Percentiles rank a stretch among this genome's conserved stretches.
Evolutionary conservation across 2,888 invertebrate genomes (phyloP).

Genomic region (Heliothis peltigera): DNA sequence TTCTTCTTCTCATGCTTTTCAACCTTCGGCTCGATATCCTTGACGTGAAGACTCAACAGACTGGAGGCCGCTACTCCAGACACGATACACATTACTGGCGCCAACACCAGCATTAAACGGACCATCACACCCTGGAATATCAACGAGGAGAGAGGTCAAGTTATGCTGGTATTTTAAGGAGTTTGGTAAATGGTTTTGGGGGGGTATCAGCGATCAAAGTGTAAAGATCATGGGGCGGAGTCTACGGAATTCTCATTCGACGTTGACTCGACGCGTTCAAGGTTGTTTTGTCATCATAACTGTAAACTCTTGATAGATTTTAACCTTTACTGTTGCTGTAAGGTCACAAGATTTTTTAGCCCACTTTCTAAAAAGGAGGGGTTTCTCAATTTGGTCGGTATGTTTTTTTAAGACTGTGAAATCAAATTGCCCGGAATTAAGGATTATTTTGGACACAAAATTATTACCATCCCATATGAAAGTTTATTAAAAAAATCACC

Average conservation of each 20-base stretch:
- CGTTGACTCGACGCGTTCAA: slow-evolving; percentile 83
- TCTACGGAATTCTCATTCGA: slow-evolving; percentile 76
- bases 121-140: slow-evolving; percentile 98
- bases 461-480: too few relatives aligned
- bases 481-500: too few relatives aligned
- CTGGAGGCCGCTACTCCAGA: slow-evolving; percentile 98
- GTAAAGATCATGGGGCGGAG: slow-evolving; percentile 88
- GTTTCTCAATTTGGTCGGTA: too few relatives aligned
- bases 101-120: slow-evolving; percentile 98
- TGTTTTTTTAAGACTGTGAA: too few relatives aligned
- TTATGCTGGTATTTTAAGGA: slow-evolving; percentile 29
- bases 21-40: slow-evolving; percentile 92
- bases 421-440: too few relatives aligned
- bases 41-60: slow-evolving; percentile 95
- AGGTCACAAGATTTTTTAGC: too few relatives aligned
- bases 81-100: slow-evolving; percentile 99
- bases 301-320: too few relatives aligned
- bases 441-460: too few relatives aligned
- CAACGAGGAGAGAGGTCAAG: slow-evolving; percentile 35
- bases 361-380: too few relatives aligned
- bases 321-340: too few relatives aligned
- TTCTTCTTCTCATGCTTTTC: slow-evolving; percentile 92
- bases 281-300: slow-evolving; percentile 81
- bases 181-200: background rate
- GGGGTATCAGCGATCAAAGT: slow-evolving; percentile 91